A percentile compares a stretch with the other conserved stretches of the same genome.
phyloP scores from a whole-genome alignment of 2,888 invertebrate species.

The Drosophila atripex region DNA sequence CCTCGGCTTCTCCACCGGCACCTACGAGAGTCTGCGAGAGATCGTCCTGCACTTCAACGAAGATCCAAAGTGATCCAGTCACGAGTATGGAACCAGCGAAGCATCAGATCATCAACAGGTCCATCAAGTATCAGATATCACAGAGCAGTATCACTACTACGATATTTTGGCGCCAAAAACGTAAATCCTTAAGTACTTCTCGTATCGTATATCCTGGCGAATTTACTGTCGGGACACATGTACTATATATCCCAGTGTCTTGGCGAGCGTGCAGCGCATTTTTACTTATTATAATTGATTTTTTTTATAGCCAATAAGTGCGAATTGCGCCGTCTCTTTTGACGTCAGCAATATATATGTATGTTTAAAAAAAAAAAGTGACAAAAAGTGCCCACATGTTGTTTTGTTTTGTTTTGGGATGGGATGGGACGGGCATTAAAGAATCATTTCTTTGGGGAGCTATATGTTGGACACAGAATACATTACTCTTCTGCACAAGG shows the following conservation, averaged over 20 bases:
- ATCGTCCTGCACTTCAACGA: constrained; percentile 76
- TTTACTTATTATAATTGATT: constrained; percentile 39
- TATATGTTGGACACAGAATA: too few species aligned
- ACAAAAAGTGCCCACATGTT: background rate
- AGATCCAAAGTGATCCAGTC: background rate
- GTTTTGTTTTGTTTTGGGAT: background rate
- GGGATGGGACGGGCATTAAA: too few species aligned
- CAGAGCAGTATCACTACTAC: too few species aligned
- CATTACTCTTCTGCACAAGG: too few species aligned
- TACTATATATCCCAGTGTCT: constrained; percentile 15
- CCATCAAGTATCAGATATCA: too few species aligned
- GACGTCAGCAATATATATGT: constrained; percentile 15
- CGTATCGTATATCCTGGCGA: constrained; percentile 4
- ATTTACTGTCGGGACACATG: constrained; percentile 15
- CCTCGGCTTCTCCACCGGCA: constrained; percentile 89
- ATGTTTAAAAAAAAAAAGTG: constrained; percentile 2
- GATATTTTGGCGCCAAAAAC: too few species aligned
- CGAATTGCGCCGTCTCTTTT: constrained; percentile 37
- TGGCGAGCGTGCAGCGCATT: constrained; percentile 41
- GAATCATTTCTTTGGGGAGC: too few species aligned
- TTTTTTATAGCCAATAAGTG: constrained; percentile 41
- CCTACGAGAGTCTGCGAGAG: constrained; percentile 88
- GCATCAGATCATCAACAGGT: too few species aligned
- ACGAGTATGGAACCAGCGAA: too few species aligned
- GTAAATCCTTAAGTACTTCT: background rate